Conservation (phyloP, 2,797 vertebrate species). For the Triplophysa bombifrons region DNA sequence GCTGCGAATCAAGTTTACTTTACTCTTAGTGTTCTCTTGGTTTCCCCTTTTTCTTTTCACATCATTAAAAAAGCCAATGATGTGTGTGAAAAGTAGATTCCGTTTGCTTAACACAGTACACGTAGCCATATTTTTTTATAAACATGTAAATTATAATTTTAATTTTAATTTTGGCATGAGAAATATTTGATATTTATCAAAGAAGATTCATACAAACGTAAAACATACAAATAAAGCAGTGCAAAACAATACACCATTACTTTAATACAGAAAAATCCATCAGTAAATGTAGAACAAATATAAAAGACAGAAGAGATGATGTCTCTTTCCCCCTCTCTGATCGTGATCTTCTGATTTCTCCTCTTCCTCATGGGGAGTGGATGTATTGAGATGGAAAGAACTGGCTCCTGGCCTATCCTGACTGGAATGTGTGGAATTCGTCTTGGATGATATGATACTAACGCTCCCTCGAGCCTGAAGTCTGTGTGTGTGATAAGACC, state of each 20-base stretch:
- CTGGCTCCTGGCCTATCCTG: slow-evolving; percentile 62
- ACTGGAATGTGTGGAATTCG: slow-evolving; percentile 76
- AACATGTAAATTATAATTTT: too few relatives aligned
- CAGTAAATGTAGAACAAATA: neutral
- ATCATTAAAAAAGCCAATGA: too few relatives aligned
- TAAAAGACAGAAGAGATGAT: neutral
- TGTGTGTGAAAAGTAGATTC: too few relatives aligned
- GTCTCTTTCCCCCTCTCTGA: neutral
- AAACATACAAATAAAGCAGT: too few relatives aligned
- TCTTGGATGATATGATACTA: slow-evolving; percentile 62
- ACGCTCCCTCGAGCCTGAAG: slow-evolving; percentile 50
- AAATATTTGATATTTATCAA: neutral
- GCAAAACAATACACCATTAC: too few relatives aligned
- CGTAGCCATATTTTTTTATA: too few relatives aligned
- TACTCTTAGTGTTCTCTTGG: slow-evolving; percentile 40
- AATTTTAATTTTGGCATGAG: neutral
- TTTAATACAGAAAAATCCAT: too few relatives aligned
- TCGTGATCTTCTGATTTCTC: slow-evolving; percentile 20
- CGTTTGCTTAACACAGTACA: too few relatives aligned
- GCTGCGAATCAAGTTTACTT: slow-evolving; percentile 64
- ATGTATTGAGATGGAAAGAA: slow-evolving; percentile 59
- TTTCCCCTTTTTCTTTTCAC: neutral
- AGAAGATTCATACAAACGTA: too few relatives aligned
- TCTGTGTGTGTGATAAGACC: slow-evolving; percentile 53
- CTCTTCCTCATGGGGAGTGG: slow-evolving; percentile 17